Base-by-base conservation (phyloP, 2,888 invertebrate genomes). In the Epinotia brunnichana region DNA sequence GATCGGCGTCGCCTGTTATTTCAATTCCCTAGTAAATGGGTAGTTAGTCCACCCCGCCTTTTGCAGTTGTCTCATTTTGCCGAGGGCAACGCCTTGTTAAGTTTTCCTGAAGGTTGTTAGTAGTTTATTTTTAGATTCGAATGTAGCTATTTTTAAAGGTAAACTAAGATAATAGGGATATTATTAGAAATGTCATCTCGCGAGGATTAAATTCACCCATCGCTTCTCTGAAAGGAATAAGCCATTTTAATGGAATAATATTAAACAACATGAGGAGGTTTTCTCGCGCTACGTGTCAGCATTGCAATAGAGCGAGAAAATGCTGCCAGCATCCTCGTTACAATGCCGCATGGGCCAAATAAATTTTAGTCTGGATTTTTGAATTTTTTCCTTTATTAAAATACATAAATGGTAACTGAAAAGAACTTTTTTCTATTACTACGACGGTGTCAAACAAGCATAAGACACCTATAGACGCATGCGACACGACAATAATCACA, bases 61-160 rank as follows among this genome's bases (percentile, higher is more conserved):
- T 41, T 61, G 60, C 56, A 56, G 54, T 72, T 67, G 67, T 54
- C 67, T 72, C 61, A 67, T 71, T 67, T 71, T n/a, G 29, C n/a
- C 48, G 21, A 48, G 72, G 67, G 61, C 72, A 19, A 67, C 35
- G 72, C 61, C 72, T 72, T 72, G 54, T 67, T 56, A 72, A 72
- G 67, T 67, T 67, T 72, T 67, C 64, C 72, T 72, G 67, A 48
- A 54, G 72, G 61, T 72, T 67, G 72, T 67, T 62, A 44, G 17
- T 62, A 62, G 72, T 67, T 72, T 72, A 72, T 67, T 72, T 72
- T 72, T 72, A 72, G 67, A 72, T 54, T n/a, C 57, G 17, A 35
- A 24, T 60, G 53, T 21, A 39, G 44, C 67, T 67, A 67, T 72
- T 67, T 60, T 56, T 51, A 67, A 48, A 67, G 44, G 21, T 67